Evolutionary conservation across 2,888 invertebrate genomes (phyloP).

Genomic region (Tetragonula carbonaria): DNA sequence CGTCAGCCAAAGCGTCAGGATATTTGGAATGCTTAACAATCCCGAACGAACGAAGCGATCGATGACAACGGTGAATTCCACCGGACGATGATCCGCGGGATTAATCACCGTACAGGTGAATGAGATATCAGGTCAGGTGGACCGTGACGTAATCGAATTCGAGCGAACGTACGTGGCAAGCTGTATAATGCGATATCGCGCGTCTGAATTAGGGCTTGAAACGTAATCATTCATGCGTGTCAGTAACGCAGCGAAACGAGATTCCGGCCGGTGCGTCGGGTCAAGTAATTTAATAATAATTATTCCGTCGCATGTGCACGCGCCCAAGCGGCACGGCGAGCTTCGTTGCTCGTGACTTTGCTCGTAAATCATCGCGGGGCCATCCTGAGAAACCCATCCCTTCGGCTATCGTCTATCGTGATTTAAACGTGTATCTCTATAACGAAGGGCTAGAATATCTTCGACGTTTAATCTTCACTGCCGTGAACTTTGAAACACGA

Average conservation of each 20-base stretch:
- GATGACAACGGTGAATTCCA: conserved; percentile 2
- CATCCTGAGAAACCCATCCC: conserved; percentile 33
- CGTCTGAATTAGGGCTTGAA: conserved; percentile 66
- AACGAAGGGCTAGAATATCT: conserved; percentile 27
- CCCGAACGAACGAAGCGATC: conserved; percentile 1
- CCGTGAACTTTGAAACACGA: neutral
- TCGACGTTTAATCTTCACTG: neutral
- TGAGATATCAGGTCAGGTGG: conserved; percentile 47
- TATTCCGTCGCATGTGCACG: conserved; percentile 59
- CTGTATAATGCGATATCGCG: conserved; percentile 59
- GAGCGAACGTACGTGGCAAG: conserved; percentile 31
- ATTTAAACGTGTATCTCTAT: conserved; percentile 47
- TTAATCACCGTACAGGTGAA: conserved; percentile 33
- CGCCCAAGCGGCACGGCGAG: conserved; percentile 27
- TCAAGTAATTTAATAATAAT: conserved; percentile 73
- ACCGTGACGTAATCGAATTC: conserved; percentile 60
- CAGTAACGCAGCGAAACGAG: conserved; percentile 66
- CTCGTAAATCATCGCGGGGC: conserved; percentile 63
- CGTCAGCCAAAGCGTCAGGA: neutral
- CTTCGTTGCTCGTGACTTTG: conserved; percentile 44
- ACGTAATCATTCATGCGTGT: conserved; percentile 70
- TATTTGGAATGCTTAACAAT: neutral
- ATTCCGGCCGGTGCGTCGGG: conserved; percentile 57
- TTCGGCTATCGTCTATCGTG: conserved; percentile 45
- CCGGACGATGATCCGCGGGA: conserved; percentile 17